Base-by-base conservation (phyloP, 1,140 invertebrate genomes). In the Thaumatotibia leucotreta region DNA sequence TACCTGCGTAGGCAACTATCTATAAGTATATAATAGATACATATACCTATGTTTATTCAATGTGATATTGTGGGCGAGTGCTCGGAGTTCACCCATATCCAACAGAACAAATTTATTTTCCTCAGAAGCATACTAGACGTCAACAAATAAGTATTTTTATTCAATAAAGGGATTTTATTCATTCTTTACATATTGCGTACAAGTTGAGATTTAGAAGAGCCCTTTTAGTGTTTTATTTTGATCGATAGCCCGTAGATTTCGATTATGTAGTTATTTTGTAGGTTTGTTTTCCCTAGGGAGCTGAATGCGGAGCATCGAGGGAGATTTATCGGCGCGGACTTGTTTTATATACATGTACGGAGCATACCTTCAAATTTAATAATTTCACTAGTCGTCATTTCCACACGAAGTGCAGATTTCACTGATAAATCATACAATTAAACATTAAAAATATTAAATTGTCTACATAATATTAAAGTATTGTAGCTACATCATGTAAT, bases 91-190 rank as follows among this genome's bases (percentile, higher is more conserved):
- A 72, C 72, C 80, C 77, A 75, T 84, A 87, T 85, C 82, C 82
- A 79, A 72, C 65, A 72, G 79, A 84, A 77, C 77, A 82, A 81
- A 86, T 89, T 88, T 88, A 88, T 89, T 88, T 86, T 77, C 66
- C 80, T 82, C 80, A 72, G 73, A 75, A 85, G 80, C 79, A 76
- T 72, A 86, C 77, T 83, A 87, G 84, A 89, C 82, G 84, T 85
- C 83, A 88, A 88, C 84, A 88, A 89, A 89, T 86, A 89, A 89
- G 79, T 79, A 58, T 86, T 86, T 86, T 86, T 89, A 86, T 86
- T 86, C 82, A 83, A 86, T 79, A 79, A 77, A 77, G 64, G 72
- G 73, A 69, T 77, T 82, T 83, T 82, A 83, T 81, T 82, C 76
- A 76, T 82, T 79, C 75, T 77, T 72, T 69, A 67, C 61, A 68